Percentiles rank a stretch among this genome's conserved stretches.
Conservation (phyloP, 2,113 vertebrate genomes). For the Columba livia region DNA sequence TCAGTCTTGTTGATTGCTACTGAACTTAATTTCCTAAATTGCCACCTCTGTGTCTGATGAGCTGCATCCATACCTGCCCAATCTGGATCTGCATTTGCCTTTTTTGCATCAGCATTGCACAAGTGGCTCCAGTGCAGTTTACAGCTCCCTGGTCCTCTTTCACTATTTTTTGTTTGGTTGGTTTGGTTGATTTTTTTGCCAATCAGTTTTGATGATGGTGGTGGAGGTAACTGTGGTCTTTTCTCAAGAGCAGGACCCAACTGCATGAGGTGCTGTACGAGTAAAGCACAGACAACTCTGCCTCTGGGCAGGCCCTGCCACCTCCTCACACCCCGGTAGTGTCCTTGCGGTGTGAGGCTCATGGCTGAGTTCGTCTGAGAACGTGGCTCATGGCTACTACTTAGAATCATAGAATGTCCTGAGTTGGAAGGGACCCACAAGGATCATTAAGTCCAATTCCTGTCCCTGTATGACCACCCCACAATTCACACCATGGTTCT, state of each 20-base stretch:
- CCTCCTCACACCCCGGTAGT: not conserved
- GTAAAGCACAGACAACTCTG: not conserved
- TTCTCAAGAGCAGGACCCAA: rapidly evolving
- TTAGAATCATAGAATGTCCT: no score
- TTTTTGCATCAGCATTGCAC: not conserved
- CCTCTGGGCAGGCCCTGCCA: not conserved
- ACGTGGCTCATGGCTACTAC: not conserved
- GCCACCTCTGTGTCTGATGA: not conserved
- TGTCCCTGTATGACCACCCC: no score
- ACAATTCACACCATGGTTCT: no score
- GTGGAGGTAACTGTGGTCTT: not conserved
- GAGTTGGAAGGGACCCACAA: no score
- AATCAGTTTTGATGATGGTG: not conserved
- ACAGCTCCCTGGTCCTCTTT: not conserved
- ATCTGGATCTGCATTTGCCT: not conserved
- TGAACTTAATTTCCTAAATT: not conserved
- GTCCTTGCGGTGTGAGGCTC: not conserved
- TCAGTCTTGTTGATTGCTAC: not conserved
- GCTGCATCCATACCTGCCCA: no score
- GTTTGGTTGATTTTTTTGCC: not conserved
- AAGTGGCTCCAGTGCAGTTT: not conserved
- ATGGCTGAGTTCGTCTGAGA: not conserved
- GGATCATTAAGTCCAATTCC: no score
- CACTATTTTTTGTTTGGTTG: not conserved
- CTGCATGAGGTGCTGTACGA: rapidly evolving